Percentiles rank a stretch among this genome's conserved stretches.
Evolutionary conservation across 2,888 invertebrate species (phyloP).

Genomic region (Tenodera sinensis): DNA sequence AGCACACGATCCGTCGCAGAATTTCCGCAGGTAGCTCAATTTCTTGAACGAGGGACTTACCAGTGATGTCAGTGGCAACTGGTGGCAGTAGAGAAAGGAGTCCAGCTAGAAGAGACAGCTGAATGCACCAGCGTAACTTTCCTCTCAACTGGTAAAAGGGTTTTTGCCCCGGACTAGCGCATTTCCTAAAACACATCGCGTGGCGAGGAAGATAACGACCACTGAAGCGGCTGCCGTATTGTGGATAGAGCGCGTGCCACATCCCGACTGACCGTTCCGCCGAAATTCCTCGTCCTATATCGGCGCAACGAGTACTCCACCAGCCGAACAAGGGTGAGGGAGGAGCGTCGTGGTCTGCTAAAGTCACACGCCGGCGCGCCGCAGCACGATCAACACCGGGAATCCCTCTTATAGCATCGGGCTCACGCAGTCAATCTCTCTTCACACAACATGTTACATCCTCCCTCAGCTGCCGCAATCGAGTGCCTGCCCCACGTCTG

Average conservation of each 20-base stretch:
- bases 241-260: neutral
- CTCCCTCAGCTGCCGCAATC: too few relatives aligned
- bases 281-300: neutral
- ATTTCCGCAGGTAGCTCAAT: too few relatives aligned
- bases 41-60: neutral
- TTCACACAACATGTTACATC: neutral
- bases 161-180: too few relatives aligned
- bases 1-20: neutral
- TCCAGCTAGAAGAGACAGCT: neutral
- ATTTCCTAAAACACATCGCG: neutral
- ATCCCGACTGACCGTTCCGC: neutral
- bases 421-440: neutral
- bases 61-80: slow-evolving; percentile 7
- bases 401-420: neutral
- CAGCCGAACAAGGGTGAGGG: neutral
- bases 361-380: neutral
- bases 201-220: neutral
- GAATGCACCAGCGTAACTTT: neutral
- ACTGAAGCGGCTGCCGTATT: neutral
- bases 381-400: neutral
- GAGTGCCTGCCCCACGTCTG: neutral
- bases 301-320: neutral
- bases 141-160: neutral
- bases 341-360: neutral
- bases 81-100: neutral